phyloP scores from a whole-genome alignment of 2,113 vertebrate species.

The Varanus komodoensis region DNA sequence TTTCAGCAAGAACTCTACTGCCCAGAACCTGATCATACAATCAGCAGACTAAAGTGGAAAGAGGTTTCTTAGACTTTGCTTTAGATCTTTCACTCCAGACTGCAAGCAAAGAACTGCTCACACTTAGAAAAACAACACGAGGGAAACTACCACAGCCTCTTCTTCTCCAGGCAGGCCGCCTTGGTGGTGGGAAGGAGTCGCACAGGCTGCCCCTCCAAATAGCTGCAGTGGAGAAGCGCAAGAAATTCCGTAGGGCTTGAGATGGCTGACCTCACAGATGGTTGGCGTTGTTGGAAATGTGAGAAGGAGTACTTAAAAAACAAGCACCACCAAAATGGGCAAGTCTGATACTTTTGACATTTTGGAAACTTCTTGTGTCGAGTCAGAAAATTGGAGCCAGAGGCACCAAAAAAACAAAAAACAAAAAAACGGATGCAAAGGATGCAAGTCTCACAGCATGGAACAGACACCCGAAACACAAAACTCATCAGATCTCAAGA shows the following conservation, averaged over 20 bases:
- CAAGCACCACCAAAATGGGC: background rate
- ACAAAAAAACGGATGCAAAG: background rate
- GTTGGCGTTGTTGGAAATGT: background rate
- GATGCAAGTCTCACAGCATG: background rate
- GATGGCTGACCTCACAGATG: background rate
- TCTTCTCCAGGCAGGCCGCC: background rate
- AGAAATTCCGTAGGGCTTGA: too few relatives aligned
- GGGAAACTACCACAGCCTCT: background rate
- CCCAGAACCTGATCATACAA: background rate
- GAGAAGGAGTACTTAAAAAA: background rate
- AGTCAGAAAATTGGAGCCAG: background rate
- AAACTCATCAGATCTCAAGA: conserved; percentile 1
- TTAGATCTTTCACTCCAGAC: too few relatives aligned
- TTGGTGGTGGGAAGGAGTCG: background rate
- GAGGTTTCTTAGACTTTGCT: background rate
- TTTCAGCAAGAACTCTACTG: background rate
- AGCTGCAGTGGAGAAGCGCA: background rate
- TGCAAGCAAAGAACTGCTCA: background rate
- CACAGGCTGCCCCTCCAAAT: background rate
- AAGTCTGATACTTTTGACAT: background rate
- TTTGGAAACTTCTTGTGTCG: background rate
- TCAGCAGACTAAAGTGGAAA: background rate
- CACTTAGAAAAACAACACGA: background rate
- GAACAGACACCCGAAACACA: background rate
- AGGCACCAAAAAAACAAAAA: background rate